Evolutionary conservation across 2,888 invertebrate genomes (phyloP).

Genomic region (Sphaerolaimus hirsutus): DNA sequence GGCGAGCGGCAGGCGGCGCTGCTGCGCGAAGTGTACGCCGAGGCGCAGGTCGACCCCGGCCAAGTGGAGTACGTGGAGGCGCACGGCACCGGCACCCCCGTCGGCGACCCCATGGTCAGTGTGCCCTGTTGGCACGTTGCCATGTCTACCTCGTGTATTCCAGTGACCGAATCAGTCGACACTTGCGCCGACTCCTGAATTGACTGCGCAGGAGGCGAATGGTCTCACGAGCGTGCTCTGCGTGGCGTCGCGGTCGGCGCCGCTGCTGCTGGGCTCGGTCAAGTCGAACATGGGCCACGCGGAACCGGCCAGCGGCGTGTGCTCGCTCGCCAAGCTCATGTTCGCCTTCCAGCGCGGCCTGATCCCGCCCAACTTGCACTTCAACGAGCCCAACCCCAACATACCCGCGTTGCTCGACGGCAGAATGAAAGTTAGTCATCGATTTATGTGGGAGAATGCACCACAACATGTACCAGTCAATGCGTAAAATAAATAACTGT

Average conservation of each 20-base stretch:
- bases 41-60: constrained; percentile 40
- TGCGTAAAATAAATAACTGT: not conserved
- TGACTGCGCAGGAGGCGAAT: constrained; percentile 73
- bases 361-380: constrained; percentile 78
- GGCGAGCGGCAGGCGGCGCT: constrained; percentile 43
- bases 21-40: constrained; percentile 44
- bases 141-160: no score
- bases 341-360: constrained; percentile 71
- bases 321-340: constrained; percentile 33
- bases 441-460: no score
- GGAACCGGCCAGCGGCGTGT: constrained; percentile 40
- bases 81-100: constrained; percentile 86
- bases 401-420: constrained; percentile 74
- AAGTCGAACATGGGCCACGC: constrained; percentile 94
- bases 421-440: constrained; percentile 41
- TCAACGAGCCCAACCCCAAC: constrained; percentile 55
- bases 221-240: constrained; percentile 53
- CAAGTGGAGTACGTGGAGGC: constrained; percentile 72
- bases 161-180: no score
- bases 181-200: no score
- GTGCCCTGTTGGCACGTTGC: no score
- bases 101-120: constrained; percentile 87
- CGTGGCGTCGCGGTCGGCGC: constrained; percentile 41
- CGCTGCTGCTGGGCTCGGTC: constrained; percentile 71
- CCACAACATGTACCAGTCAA: no score